Evolutionary conservation across 2,888 invertebrate species (phyloP), one percentile per base, ranked within the genome.

Genomic region (Andrena bicolor): DNA sequence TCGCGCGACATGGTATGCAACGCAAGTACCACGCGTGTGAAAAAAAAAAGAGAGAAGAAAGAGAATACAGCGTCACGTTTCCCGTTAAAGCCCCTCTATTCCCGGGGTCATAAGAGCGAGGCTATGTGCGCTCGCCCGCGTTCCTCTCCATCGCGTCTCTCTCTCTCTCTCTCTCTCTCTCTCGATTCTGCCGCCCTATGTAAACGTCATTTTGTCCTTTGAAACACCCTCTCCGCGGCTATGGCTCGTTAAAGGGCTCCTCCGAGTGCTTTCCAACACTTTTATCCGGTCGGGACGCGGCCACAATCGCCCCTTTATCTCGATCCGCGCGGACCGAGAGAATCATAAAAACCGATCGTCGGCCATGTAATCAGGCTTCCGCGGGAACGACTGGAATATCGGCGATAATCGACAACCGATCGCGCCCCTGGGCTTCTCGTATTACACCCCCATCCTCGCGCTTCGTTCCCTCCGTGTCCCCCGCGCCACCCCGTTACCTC

Each of bases 191-290:
- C 48, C 70, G 26, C 26, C 61, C 58, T 71, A 49, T 72, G 66
- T 76, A 87, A 86, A 82, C 82, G 78, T 85, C 79, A 75, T 80
- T 71, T 56, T 70, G 72, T 85, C 75, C 85, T 86, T 87, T 85
- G 88, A 87, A 84, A 87, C 63, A 66, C 65, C 56, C 66, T 26
- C 64, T 56, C 72, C 65, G 13, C 32, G 32, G 6, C 61, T 58
- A 74, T 63, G 69, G 77, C 76, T 79, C 85, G 75, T 86, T 85
- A 82, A 75, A 85, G 79, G 68, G 64, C 78, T 58, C 78, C 64
- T 76, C 76, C 76, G 76, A 76, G 64, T 58, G 69, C 64, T 70
- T 71, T 71, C 65, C 69, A 71, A 32, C 78, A 68, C 70, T 83
- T 83, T 74, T 71, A 83, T 78, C 68, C 66, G 16, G 16, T 2